Evolutionary conservation across 2,113 vertebrate species (phyloP), one percentile per base, ranked within the genome.

Genomic region (Antennarius striatus): DNA sequence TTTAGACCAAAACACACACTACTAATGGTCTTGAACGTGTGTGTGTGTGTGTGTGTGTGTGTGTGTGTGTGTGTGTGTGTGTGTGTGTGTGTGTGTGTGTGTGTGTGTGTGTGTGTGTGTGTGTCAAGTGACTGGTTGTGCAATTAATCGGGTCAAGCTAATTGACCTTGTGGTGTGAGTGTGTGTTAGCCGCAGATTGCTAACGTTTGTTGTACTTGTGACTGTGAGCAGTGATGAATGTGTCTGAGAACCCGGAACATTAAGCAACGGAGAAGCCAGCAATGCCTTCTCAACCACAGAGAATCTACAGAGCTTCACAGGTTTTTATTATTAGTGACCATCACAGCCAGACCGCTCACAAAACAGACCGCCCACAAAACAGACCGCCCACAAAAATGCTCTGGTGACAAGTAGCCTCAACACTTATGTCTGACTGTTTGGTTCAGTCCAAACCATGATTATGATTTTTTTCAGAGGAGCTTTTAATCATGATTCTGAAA

Each of bases 1-100:
- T 96, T 96, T 95, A 92, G 80, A 53, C 60, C 75, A 56, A 67
- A 55, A 83, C 70, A 56, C 36, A 92, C 67, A 92, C 88, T 93
- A 91, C 94, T 96, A 97, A 98, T 83, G 81, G 68, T 6, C 70
- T 36, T n/a, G 72, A 52, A 68, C 73, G 68, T 59, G 63, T 71
- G 72, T 79, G 59, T 66, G 52, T 74, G 59, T 71, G 62, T 79
- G 63, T 51, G 56, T 57, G 56, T 63, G 45, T 67, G 62, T 73
- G 39, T 52, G 53, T 63, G 68, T 39, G 58, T 69, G 66, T 51
- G 29, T 47, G 57, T 53, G 68, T 68, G 40, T 50, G 59, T 51
- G 50, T 55, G 62, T 42, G 52, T 56, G 17, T 12, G 30, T 50
- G 69, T 45, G 53, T 51, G 50, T 61, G 54, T 75, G 52, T 68